These are phyloP conservation scores for Semnornis frantzii DNA, from an alignment of 2,113 vertebrate genomes.

Conservation along the genomic window DNA sequence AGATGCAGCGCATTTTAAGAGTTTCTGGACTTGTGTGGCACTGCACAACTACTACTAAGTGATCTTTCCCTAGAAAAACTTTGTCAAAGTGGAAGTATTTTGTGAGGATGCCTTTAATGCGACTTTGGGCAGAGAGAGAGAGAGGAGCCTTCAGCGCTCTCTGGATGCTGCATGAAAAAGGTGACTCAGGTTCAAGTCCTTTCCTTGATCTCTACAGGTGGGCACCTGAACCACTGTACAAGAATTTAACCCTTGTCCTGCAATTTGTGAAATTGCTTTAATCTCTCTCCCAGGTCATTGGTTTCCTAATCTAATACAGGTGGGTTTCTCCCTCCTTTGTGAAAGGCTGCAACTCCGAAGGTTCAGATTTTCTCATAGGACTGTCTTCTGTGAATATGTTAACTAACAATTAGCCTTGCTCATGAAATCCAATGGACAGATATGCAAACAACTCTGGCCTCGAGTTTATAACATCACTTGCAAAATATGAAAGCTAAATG, in stretches of 20 bases:
- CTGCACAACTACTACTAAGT: neutral
- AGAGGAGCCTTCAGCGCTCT: neutral
- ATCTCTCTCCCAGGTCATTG: neutral
- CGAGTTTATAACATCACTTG: neutral
- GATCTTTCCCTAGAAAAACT: neutral
- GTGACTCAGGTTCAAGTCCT: neutral
- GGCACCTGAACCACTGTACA: neutral
- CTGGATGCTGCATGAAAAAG: neutral
- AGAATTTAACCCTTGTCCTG: neutral
- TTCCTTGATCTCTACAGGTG: neutral
- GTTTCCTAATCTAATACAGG: neutral
- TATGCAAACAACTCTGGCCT: neutral
- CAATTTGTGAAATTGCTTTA: neutral
- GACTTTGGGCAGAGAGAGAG: neutral
- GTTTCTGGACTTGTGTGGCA: neutral
- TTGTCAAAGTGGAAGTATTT: neutral
- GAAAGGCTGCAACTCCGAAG: neutral
- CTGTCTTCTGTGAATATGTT: neutral
- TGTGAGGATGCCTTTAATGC: neutral
- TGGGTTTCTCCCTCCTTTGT: neutral
- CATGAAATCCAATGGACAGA: neutral
- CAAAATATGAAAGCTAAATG: slow-evolving; percentile 3
- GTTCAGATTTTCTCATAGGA: neutral
- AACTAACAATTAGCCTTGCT: neutral
- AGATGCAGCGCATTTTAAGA: neutral